Conservation (phyloP, 2,888 invertebrate species). For the Syrphus vitripennis region DNA sequence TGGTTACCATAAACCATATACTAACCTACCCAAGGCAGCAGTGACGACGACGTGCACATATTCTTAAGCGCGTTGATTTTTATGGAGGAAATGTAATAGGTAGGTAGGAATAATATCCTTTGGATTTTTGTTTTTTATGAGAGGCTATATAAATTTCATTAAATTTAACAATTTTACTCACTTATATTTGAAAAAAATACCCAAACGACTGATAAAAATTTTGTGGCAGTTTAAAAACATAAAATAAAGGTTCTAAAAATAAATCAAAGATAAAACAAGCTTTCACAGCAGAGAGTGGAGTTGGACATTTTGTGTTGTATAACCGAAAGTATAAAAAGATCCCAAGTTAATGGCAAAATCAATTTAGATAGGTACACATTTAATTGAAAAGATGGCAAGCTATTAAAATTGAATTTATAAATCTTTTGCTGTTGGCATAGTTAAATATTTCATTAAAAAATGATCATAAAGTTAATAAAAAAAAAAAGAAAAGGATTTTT, state of each 20-base stretch:
- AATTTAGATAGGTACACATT: too few species aligned
- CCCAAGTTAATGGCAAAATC: slow-evolving; percentile 37
- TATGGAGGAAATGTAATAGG: slow-evolving; percentile 39
- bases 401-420: slow-evolving; percentile 35
- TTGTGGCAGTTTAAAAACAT: background rate
- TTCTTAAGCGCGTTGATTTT: slow-evolving; percentile 15
- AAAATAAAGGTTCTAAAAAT: slow-evolving; percentile 17
- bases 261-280: slow-evolving; percentile 50
- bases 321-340: background rate
- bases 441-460: slow-evolving; percentile 14
- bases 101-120: background rate
- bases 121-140: slow-evolving; percentile 5
- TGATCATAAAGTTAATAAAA: background rate
- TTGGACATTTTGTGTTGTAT: slow-evolving; percentile 20
- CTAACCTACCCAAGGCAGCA: background rate
- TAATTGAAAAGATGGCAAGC: slow-evolving; percentile 37
- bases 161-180: slow-evolving; percentile 60
- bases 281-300: background rate
- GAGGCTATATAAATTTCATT: slow-evolving; percentile 57
- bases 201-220: slow-evolving; percentile 3
- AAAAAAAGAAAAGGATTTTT: background rate
- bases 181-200: slow-evolving; percentile 44
- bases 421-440: slow-evolving; percentile 9
- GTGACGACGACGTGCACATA: background rate
- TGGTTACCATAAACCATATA: background rate